Conservation (phyloP, 2,113 vertebrate genomes). For the Hippocampus mohnikei region DNA sequence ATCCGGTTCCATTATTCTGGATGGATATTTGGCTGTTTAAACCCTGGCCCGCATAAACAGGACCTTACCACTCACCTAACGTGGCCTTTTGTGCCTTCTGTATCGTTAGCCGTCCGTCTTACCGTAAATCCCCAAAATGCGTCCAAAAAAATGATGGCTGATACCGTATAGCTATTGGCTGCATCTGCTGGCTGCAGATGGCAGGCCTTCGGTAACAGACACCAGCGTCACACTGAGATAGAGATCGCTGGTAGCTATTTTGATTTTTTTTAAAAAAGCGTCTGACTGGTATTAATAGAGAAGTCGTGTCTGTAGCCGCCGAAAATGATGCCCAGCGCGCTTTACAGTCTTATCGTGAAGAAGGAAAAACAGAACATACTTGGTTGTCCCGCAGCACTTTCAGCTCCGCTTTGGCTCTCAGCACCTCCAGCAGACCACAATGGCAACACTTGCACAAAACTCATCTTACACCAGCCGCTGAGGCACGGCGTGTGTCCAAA, state of each 20-base stretch:
- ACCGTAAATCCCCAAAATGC: constrained; percentile 56
- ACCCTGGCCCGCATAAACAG: constrained; percentile 61
- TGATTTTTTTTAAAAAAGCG: constrained; percentile 27
- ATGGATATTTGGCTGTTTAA: constrained; percentile 53
- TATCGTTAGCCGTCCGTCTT: constrained; percentile 38
- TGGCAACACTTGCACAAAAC: constrained; percentile 21
- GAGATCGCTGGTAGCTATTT: constrained; percentile 30
- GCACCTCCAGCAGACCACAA: constrained; percentile 24
- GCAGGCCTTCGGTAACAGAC: constrained; percentile 59
- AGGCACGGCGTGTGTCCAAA: constrained; percentile 21
- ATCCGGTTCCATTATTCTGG: constrained; percentile 44
- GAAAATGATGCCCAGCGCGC: constrained; percentile 22
- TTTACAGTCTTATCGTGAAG: constrained; percentile 10
- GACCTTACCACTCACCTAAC: constrained; percentile 46
- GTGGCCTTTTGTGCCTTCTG: constrained; percentile 46
- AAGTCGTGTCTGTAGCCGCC: constrained; percentile 44
- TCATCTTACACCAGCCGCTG: constrained; percentile 20
- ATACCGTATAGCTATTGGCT: constrained; percentile 66
- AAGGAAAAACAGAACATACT: constrained; percentile 34
- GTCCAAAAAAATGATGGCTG: constrained; percentile 59
- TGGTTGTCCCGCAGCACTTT: constrained; percentile 47
- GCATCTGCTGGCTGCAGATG: constrained; percentile 68
- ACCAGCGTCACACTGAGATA: constrained; percentile 44
- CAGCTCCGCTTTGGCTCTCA: constrained; percentile 46
- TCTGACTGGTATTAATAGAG: constrained; percentile 59